Percentiles rank a stretch among this genome's conserved stretches.
Conservation (phyloP, 2,113 vertebrate genomes). For the Carassius gibelio region DNA sequence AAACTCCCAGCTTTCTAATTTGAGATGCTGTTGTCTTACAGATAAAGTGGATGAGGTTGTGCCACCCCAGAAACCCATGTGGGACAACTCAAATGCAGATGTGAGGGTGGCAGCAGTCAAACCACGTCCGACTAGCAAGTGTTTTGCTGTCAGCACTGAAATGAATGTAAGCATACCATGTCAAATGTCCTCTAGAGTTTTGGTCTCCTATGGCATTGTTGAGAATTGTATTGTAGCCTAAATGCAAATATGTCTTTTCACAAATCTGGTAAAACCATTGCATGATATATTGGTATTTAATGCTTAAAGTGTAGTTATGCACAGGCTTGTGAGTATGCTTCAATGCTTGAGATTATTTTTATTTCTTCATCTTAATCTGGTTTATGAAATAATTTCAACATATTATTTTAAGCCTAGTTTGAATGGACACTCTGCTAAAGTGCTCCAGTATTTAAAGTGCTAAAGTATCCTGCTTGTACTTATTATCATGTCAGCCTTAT, state of each 20-base stretch:
- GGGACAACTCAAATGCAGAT: conserved; percentile 81
- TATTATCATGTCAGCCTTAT: not conserved
- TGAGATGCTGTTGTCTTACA: conserved; percentile 68
- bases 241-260: not conserved
- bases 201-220: not conserved
- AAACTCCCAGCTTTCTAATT: conserved; percentile 21
- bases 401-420: not conserved
- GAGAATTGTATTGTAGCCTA: not conserved
- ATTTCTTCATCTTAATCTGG: not conserved
- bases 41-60: conserved; percentile 87
- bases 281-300: not conserved
- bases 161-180: conserved; percentile 81
- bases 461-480: not conserved
- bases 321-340: not conserved
- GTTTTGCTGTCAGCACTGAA: conserved; percentile 82
- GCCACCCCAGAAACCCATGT: conserved; percentile 80
- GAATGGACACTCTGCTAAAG: not conserved
- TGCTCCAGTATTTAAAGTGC: not conserved
- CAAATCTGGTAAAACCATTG: not conserved
- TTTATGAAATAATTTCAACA: not conserved
- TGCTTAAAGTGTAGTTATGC: not conserved
- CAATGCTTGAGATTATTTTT: not conserved
- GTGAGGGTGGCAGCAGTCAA: conserved; percentile 86
- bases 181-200: not conserved
- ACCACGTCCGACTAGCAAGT: conserved; percentile 85